These are phyloP conservation scores for Reinhardtius hippoglossoides DNA, from an alignment of 2,113 vertebrate genomes.

Conservation along the genomic window DNA sequence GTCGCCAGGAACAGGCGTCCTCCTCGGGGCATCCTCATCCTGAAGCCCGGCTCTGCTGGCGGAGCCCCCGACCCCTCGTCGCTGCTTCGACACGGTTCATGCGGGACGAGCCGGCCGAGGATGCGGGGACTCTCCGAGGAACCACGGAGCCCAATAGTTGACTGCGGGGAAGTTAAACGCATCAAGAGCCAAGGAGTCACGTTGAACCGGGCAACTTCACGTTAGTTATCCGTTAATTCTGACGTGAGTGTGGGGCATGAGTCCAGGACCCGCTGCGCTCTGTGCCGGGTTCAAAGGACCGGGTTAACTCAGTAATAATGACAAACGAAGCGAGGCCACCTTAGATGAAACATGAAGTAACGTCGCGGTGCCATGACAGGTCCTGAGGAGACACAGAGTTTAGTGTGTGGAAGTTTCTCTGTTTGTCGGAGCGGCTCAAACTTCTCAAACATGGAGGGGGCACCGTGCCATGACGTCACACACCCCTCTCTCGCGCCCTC, in stretches of 20 bases:
- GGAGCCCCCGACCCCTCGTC: slow-evolving; percentile 53
- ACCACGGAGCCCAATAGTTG: not conserved
- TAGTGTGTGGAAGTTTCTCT: not conserved
- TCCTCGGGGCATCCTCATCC: slow-evolving; percentile 79
- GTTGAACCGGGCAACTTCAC: not conserved
- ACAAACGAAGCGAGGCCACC: not conserved
- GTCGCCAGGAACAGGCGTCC: slow-evolving; percentile 82
- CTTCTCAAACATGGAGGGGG: slow-evolving; percentile 75
- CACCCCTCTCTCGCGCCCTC: slow-evolving; percentile 12
- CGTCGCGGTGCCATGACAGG: not conserved
- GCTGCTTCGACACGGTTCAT: slow-evolving; percentile 60
- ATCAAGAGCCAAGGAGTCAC: not conserved
- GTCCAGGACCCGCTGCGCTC: slow-evolving; percentile 6
- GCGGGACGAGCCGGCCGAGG: slow-evolving; percentile 24
- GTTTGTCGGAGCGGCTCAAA: slow-evolving; percentile 54
- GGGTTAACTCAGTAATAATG: not conserved
- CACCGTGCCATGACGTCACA: slow-evolving; percentile 78
- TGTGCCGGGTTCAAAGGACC: not conserved
- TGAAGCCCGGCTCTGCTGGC: slow-evolving; percentile 63
- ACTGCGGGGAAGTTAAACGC: not conserved
- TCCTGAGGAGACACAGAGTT: not conserved
- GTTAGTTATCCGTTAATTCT: not conserved
- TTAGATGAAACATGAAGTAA: not conserved
- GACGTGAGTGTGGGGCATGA: not conserved
- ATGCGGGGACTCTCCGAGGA: slow-evolving; percentile 2